Base-by-base conservation (phyloP, 2,888 invertebrate genomes). In the Torymus texanus region DNA sequence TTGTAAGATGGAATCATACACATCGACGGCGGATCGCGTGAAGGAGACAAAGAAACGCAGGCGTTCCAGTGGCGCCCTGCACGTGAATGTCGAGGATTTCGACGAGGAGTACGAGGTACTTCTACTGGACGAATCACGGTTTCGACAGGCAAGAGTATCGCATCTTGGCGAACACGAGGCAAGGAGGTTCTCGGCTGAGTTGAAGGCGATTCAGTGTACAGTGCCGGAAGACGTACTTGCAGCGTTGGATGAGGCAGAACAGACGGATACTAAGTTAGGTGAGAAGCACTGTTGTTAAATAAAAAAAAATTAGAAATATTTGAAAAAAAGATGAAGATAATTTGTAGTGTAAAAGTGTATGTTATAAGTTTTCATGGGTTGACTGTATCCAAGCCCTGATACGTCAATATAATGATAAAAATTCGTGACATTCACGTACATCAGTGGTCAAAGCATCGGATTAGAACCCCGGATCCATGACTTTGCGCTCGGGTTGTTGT, bases 61-160 rank as follows among this genome's bases (percentile, higher is more conserved):
- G 12, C 63, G 55, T 14, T 70, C 63, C 2, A 41, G 41, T 41
- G 10, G 10, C 4, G 0, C n/a, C 0, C 4, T 62, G 2, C 67
- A n/a, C 14, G 11, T 70, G 5, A 5, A 50, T 0, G 21, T 80
- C 10, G 73, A 71, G 3, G 75, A 80, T 2, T 79, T 75, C 24
- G 82, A 82, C 56, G 84, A 88, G 51, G 88, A 90, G 68, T 88
- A 88, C 73, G 86, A 88, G 79, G 84, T 86, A 18, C 82, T 89
- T 29, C 75, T 88, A n/a, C 59, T 87, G 14, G 85, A 87, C 66
- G 85, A 86, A n/a, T 82, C 82, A 13, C 65, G n/a, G 12, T 78
- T 75, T 67, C 66, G 67, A 11, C n/a, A 53, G 2, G 29, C 13
- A 12, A 66, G 55, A 29, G 0, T 1, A 29, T 8, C n/a, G 1